Evolutionary conservation across 2,113 vertebrate genomes (phyloP).

Genomic region (Leptocoma aspasia): DNA sequence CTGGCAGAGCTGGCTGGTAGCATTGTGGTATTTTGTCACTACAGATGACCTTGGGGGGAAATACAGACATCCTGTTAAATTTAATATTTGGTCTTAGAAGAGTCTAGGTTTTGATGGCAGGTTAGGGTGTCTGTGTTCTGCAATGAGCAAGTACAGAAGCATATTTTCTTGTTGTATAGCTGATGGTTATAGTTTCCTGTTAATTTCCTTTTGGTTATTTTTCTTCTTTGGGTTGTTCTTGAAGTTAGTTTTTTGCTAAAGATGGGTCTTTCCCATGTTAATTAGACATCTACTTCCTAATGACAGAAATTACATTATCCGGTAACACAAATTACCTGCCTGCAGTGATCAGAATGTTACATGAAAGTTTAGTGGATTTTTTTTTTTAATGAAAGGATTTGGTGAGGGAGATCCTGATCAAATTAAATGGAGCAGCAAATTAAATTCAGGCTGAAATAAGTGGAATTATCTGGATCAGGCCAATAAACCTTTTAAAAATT

Average conservation of each 20-base stretch:
- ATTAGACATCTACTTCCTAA: neutral
- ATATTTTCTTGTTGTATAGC: neutral
- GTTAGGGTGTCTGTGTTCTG: neutral
- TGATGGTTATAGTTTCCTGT: neutral
- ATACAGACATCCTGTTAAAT: neutral
- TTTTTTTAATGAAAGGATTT: neutral
- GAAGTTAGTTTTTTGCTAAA: neutral
- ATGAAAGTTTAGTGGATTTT: neutral
- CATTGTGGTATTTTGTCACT: neutral
- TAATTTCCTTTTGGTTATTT: neutral
- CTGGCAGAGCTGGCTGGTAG: neutral
- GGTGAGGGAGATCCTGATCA: neutral
- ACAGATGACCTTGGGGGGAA: neutral
- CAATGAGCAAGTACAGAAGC: neutral
- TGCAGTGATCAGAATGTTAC: neutral
- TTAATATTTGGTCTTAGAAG: neutral
- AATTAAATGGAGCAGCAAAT: constrained; percentile 34
- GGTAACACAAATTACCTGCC: neutral
- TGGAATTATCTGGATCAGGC: neutral
- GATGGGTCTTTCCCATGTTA: neutral
- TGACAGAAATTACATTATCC: neutral
- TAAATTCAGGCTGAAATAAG: constrained; percentile 5
- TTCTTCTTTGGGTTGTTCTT: neutral
- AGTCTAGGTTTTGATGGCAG: neutral
- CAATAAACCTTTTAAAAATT: neutral